Base-by-base conservation (phyloP, 1,140 invertebrate genomes). In the Archivesica marissinica region DNA sequence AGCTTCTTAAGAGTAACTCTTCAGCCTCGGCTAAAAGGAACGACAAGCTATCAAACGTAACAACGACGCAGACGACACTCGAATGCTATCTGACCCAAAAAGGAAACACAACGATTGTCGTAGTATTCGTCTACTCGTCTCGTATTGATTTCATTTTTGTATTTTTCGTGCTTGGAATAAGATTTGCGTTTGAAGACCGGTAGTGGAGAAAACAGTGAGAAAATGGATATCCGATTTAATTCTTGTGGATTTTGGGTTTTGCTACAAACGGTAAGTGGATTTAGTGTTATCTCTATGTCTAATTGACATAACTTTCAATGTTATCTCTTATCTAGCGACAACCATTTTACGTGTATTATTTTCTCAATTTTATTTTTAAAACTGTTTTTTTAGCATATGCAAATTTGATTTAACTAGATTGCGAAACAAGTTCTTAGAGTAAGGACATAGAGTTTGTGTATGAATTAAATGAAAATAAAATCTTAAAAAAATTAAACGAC, bases 201-300 rank as follows among this genome's bases (percentile, higher is more conserved):
- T 64, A 35, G 11, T 25, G 59, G 30, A 30, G 59, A 64, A 64
- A 64, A 3, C 38, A 35, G 59, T 33, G 4, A 33, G 30, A 64
- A 64, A 64, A 64, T 64, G 59, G 59, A 64, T 64, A 35, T 64
- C 38, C 59, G 59, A 25, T 64, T 64, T 35, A 64, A 64, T 35
- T 64, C 59, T 15, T 64, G 59, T 64, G 59, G 59, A 64, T 64
- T 64, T 64, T 64, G 59, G 59, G 20, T 64, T 64, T 64, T 64
- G 28, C 59, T 64, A 17, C 59, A 64, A 25, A 64, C 23, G 59
- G 59, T 64, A 64, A 64, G 59, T 64, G 20, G 38, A 35, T 35
- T 64, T 35, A 52, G 17, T n/a, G 17, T 7, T n/a, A 52, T 7
- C 20, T 7, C 3, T n/a, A 7, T 52, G 3, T 23, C 3, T 17